Base-by-base conservation (phyloP, 2,888 invertebrate genomes). In the Cheilosia vulpina region DNA sequence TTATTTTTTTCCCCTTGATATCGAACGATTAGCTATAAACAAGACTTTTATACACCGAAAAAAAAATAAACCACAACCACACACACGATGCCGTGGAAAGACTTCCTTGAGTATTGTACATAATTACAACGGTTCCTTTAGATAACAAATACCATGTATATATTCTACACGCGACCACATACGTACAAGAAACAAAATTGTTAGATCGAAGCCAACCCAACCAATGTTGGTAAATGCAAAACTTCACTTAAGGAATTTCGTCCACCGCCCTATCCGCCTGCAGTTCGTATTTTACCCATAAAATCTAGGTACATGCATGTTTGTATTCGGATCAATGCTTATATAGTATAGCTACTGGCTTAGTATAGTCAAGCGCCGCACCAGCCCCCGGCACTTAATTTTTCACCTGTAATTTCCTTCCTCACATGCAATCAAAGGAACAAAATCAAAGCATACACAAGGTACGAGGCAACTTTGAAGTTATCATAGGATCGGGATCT, bases 121-220 rank as follows among this genome's bases (percentile, higher is more conserved):
- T 77, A 62, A 62, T 73, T 68, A 73, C 66, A 69, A 41, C 21
- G 55, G 41, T 43, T 53, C 31, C 45, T 55, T 68, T 63, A 75
- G 58, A 81, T 76, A 81, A 62, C 24, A 50, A 43, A 52, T 17
- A 34, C 13, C 38, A 38, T 60, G 69, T 55, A 52, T 27, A 76
- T 19, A n/a, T 21, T 55, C 31, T 5, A 55, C 69, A 79, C 77
- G 77, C 65, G 21, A 82, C 71, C 47, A 71, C 58, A 77, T 65
- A 68, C 19, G 57, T 53, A 43, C 15, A 68, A 55, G 68, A 24
- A 63, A 65, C 68, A 57, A 72, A 81, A 81, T 81, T 85, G 85
- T 85, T 85, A 72, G 81, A 85, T 85, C 85, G 85, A 85, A 85
- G 38, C 85, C 68, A 71, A 78, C 57, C 65, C 50, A 62, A 58